Conservation (phyloP, 2,113 vertebrate species). For the Oxyruncus cristatus region DNA sequence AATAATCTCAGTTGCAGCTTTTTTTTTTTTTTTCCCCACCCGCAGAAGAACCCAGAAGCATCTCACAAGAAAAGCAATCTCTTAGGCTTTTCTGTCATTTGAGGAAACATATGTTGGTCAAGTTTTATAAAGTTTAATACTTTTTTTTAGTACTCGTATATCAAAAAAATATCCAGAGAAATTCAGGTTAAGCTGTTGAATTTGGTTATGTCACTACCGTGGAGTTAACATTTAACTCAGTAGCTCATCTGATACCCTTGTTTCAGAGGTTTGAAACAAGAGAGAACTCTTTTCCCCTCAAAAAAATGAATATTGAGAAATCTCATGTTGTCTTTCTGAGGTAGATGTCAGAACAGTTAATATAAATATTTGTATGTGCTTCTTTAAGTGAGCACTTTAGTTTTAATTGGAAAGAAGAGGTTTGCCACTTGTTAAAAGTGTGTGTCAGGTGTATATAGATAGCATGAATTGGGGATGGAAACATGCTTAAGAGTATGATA, state of each 20-base stretch:
- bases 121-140: background rate
- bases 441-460: background rate
- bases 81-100: background rate
- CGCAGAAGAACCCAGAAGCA: background rate
- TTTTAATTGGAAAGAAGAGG: background rate
- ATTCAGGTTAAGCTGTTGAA: background rate
- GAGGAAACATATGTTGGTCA: background rate
- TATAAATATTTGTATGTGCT: background rate
- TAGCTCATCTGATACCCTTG: background rate
- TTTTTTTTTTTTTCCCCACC: background rate
- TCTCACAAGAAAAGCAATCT: background rate
- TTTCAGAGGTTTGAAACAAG: background rate
- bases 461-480: background rate
- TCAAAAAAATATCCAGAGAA: background rate
- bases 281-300: background rate
- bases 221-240: background rate
- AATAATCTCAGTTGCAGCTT: background rate
- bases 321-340: background rate
- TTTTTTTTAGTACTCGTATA: background rate
- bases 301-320: background rate
- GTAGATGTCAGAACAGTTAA: rapidly evolving
- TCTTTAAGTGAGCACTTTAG: background rate
- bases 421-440: background rate
- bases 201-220: background rate
- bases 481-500: background rate